These are phyloP conservation scores for Drosophila subquinaria DNA, from an alignment of 2,888 invertebrate species.

Conservation along the genomic window DNA sequence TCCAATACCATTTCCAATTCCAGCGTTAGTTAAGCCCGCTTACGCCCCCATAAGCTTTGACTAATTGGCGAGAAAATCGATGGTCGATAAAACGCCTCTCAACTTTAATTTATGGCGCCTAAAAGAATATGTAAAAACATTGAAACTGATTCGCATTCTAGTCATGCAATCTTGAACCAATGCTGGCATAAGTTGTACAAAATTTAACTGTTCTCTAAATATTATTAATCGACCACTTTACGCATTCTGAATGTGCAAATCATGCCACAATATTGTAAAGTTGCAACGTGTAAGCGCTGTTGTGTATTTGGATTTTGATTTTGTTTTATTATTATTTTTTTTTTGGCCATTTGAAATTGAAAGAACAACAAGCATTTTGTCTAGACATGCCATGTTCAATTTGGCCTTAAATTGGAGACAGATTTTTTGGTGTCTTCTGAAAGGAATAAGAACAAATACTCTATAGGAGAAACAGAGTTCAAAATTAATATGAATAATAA, in stretches of 20 bases:
- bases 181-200: slow-evolving; percentile 67
- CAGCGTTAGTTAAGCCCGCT: slow-evolving; percentile 51
- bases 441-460: background rate
- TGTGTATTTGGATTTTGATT: background rate
- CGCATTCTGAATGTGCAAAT: slow-evolving; percentile 68
- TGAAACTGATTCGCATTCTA: slow-evolving; percentile 33
- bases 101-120: slow-evolving; percentile 51
- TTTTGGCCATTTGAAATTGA: slow-evolving; percentile 41
- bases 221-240: slow-evolving; percentile 72
- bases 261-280: slow-evolving; percentile 49
- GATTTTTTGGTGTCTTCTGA: slow-evolving; percentile 30
- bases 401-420: slow-evolving; percentile 61
- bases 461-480: background rate
- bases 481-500: no score
- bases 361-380: slow-evolving; percentile 74
- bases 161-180: slow-evolving; percentile 31
- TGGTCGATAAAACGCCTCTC: slow-evolving; percentile 36
- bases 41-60: slow-evolving; percentile 68
- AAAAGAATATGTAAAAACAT: slow-evolving; percentile 1
- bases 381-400: slow-evolving; percentile 68
- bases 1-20: slow-evolving; percentile 18
- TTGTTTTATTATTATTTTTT: background rate
- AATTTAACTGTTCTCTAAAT: slow-evolving; percentile 58
- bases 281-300: slow-evolving; percentile 38
- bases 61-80: slow-evolving; percentile 73